These are phyloP conservation scores for Vombatus ursinus DNA, from an alignment of 2,113 vertebrate genomes.

Conservation along the genomic window DNA sequence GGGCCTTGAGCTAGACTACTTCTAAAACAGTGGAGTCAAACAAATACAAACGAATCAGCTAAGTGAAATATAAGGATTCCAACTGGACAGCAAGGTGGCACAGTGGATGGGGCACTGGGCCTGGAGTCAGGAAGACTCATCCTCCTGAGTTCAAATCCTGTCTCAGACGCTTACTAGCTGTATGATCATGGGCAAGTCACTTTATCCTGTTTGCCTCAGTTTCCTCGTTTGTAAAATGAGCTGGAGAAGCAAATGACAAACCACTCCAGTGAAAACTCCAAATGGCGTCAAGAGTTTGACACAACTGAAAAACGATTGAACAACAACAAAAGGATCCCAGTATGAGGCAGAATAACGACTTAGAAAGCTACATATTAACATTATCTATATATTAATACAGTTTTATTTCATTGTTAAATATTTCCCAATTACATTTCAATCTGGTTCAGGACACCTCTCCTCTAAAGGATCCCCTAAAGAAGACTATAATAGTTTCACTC, in stretches of 20 bases:
- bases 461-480: background rate
- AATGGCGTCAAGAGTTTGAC: no score
- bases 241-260: no score
- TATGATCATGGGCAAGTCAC: no score
- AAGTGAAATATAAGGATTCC: background rate
- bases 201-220: no score
- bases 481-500: background rate
- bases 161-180: no score
- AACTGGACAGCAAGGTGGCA: background rate
- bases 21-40: background rate
- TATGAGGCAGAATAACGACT: background rate
- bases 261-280: no score
- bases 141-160: no score
- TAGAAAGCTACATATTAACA: background rate
- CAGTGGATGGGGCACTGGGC: no score
- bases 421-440: background rate
- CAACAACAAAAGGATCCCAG: background rate
- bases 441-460: no score
- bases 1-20: background rate
- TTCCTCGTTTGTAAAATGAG: no score
- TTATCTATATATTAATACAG: background rate
- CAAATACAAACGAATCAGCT: background rate
- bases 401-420: background rate
- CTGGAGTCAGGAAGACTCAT: no score
- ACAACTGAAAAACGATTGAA: no score